phyloP scores from a whole-genome alignment of 2,888 invertebrate species.

The Ichneumon xanthorius region DNA sequence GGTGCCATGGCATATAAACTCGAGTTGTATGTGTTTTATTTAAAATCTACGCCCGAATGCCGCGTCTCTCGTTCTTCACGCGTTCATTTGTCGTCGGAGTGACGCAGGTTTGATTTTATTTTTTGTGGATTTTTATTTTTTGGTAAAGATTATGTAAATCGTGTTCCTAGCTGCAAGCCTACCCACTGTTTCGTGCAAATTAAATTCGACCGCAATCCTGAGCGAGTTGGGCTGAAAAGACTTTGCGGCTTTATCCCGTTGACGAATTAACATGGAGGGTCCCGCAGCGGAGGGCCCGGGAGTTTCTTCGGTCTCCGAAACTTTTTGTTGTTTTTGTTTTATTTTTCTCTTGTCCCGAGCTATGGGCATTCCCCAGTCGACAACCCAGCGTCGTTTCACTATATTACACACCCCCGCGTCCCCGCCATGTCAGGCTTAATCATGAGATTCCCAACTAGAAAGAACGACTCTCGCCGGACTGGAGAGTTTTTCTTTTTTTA shows the following conservation, averaged over 20 bases:
- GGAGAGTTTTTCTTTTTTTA: conserved; percentile 5
- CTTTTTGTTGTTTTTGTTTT: not conserved
- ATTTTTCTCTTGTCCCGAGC: not conserved
- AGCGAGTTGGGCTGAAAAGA: not conserved
- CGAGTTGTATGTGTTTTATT: not conserved
- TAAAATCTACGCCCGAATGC: not conserved
- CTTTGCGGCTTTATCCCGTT: not conserved
- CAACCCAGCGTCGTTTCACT: not conserved
- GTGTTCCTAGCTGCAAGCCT: not conserved
- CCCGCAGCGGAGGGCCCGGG: not conserved
- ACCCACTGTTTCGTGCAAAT: not conserved
- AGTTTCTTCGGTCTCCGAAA: not conserved
- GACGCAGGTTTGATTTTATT: not conserved
- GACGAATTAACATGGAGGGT: not conserved
- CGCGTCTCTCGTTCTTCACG: not conserved
- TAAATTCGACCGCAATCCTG: not conserved
- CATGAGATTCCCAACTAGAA: conserved; percentile 1
- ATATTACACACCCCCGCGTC: not conserved
- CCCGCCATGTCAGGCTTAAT: not conserved
- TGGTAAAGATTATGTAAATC: not conserved
- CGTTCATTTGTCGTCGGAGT: not conserved
- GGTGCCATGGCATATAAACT: not conserved
- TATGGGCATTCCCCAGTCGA: not conserved
- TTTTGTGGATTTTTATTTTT: not conserved
- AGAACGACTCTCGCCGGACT: not conserved